These are phyloP conservation scores for Barbus barbus DNA, from an alignment of 2,113 vertebrate species.

Conservation along the genomic window DNA sequence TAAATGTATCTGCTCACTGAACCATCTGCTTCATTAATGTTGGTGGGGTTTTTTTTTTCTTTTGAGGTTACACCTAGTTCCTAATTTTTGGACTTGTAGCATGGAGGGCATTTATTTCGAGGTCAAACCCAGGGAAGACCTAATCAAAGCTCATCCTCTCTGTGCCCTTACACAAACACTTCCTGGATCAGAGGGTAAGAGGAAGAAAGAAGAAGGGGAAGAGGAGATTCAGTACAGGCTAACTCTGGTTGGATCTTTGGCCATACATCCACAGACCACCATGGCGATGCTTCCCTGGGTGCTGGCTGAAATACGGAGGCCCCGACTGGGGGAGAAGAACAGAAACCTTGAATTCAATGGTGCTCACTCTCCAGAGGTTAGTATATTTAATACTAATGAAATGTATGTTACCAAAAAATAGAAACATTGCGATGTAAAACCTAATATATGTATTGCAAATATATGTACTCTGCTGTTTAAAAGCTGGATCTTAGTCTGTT, in stretches of 20 bases:
- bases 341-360: constrained; percentile 29
- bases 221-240: constrained; percentile 77
- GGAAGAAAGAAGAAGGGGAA: constrained; percentile 40
- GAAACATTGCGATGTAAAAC: background rate
- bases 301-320: constrained; percentile 85
- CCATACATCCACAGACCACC: constrained; percentile 86
- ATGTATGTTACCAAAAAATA: too few species aligned
- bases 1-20: background rate
- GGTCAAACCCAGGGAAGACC: constrained; percentile 62
- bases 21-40: background rate
- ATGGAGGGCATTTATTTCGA: constrained; percentile 77
- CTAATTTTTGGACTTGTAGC: constrained; percentile 27
- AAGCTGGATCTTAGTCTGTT: too few species aligned
- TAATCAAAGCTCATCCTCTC: background rate
- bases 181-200: constrained; percentile 28
- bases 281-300: constrained; percentile 96
- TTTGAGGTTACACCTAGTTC: background rate
- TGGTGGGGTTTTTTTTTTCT: background rate
- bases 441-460: background rate
- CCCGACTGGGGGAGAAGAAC: constrained; percentile 48
- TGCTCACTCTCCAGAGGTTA: constrained; percentile 24
- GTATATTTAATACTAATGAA: background rate
- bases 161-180: constrained; percentile 5
- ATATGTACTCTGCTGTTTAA: too few species aligned
- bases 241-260: constrained; percentile 82